A percentile compares a stretch with the other conserved stretches of the same genome.
Evolutionary conservation across 30 jellyfish, hydroid and myxozoan species (phyloP).

Genomic region (Mastigias papua): DNA sequence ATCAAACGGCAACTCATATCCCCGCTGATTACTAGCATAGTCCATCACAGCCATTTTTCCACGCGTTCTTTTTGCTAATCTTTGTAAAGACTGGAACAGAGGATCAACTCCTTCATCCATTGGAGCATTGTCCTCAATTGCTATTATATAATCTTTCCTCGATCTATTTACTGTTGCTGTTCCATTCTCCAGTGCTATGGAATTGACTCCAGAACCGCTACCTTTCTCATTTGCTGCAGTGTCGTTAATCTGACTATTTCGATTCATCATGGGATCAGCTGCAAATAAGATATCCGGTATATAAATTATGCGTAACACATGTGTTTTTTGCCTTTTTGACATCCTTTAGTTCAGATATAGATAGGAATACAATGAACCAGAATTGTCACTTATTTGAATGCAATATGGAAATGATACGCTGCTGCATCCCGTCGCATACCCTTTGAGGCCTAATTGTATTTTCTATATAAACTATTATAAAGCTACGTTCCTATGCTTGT

Average conservation of each 20-base stretch:
- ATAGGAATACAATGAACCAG: no score
- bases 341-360: no score
- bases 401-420: no score
- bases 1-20: background rate
- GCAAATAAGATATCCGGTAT: background rate
- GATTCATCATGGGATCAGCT: background rate
- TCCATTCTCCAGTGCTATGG: background rate
- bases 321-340: no score
- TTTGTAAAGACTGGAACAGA: slow-evolving; percentile 42
- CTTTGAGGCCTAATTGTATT: no score
- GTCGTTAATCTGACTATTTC: background rate
- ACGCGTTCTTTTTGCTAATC: slow-evolving; percentile 58
- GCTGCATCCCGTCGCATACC: no score
- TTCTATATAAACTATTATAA: no score
- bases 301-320: no score
- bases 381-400: no score
- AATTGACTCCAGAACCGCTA: slow-evolving; percentile 20
- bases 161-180: slow-evolving; percentile 25
- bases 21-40: slow-evolving; percentile 8
- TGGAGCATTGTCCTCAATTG: slow-evolving; percentile 61
- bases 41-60: slow-evolving; percentile 71
- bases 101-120: slow-evolving; percentile 37
- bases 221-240: background rate
- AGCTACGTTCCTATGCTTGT: no score
- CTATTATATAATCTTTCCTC: slow-evolving; percentile 63